phyloP scores from a whole-genome alignment of 2,797 vertebrate species.

The Melanotaenia boesemani region DNA sequence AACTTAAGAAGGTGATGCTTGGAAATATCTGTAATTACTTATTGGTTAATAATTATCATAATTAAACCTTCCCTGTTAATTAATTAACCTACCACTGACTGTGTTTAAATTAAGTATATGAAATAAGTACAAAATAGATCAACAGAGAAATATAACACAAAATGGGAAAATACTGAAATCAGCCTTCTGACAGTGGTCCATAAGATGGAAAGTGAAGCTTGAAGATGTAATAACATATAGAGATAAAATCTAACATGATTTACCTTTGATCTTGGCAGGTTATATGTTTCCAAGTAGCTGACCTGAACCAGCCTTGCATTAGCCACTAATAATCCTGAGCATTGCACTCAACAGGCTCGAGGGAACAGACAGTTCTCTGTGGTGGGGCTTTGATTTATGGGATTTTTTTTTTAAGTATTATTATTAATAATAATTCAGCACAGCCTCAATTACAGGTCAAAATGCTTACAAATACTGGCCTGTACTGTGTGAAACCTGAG shows the following conservation, averaged over 20 bases:
- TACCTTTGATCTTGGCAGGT: conserved; percentile 30
- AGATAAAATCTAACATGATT: conserved; percentile 23
- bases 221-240: conserved; percentile 11
- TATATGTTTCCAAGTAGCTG: conserved; percentile 56
- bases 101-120: background rate
- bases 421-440: conserved; percentile 60
- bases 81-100: background rate
- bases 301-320: conserved; percentile 59
- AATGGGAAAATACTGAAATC: conserved; percentile 16
- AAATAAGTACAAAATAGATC: background rate
- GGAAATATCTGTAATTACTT: no score
- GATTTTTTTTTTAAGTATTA: conserved; percentile 43
- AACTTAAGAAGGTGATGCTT: background rate
- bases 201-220: background rate
- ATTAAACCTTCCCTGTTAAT: background rate
- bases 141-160: background rate
- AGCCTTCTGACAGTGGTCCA: conserved; percentile 4
- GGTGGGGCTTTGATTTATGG: conserved; percentile 27
- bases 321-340: conserved; percentile 62
- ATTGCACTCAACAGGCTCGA: conserved; percentile 47
- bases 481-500: conserved; percentile 6
- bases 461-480: conserved; percentile 24
- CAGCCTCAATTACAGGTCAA: conserved; percentile 21
- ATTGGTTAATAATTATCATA: no score
- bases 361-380: conserved; percentile 44